Evolutionary conservation across 64 coral and sea anemone species (phyloP), one percentile per base, ranked within the genome.

Genomic region (Orbicella faveolata): DNA sequence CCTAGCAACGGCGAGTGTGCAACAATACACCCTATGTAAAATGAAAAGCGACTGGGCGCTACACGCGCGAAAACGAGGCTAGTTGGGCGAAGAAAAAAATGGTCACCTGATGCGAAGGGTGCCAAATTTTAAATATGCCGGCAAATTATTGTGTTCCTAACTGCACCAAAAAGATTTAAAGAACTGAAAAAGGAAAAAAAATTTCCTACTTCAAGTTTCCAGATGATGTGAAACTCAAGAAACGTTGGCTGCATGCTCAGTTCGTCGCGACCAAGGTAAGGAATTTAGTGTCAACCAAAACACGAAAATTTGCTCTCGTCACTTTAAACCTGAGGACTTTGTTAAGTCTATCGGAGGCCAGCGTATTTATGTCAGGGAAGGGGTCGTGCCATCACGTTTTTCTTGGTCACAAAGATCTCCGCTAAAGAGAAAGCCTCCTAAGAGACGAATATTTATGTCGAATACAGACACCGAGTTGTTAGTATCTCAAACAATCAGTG

Each of bases 311-410:
- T 74, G 72, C 13, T 74, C 72, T 74, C 72, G 72, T 74, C 23
- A 30, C 33, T 74, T 30, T 74, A 74, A 74, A 25, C 72, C 72
- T 14, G 72, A 79, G 44, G 76, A 54, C 44, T 79, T 79, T 15
- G 77, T 79, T 79, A 79, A 79, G 23, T 6, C 77, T 79, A 79
- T 79, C 23, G 51, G 77, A 79, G 77, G 77, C 23, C 52, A 79
- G 77, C 77, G 77, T 59, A 44, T 57, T 79, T 79, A 79, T 79
- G 76, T 79, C 3, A 79, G 23, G 76, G 76, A 15, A 79, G 77
- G 77, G 20, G 77, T 59, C 44, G 21, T 55, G 6, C 77, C 48
- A 54, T 79, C 21, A 3, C 77, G 77, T 11, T 79, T 79, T 79
- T 79, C 77, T 54, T 79, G 77, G 77, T 79, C 77, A 54, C 18